Evolutionary conservation across 2,797 vertebrate genomes (phyloP).

Genomic region (Megaceryle alcyon): DNA sequence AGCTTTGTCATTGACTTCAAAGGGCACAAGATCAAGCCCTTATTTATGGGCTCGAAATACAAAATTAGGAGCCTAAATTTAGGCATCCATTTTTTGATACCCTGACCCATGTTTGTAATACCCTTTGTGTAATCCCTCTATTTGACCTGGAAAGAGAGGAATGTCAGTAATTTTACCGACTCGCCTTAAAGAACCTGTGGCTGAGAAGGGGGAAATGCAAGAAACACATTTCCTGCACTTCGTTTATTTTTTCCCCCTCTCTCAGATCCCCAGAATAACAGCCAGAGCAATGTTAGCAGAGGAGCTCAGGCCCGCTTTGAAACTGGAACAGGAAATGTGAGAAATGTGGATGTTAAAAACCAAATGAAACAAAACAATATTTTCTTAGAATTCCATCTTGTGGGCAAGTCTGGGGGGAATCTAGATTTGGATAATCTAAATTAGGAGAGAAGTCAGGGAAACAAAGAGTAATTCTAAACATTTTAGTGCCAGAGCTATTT

Average conservation of each 20-base stretch:
- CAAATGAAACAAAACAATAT: slow-evolving; percentile 37
- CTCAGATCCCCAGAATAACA: slow-evolving; percentile 31
- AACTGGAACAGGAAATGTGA: slow-evolving; percentile 45
- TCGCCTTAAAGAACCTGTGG: neutral
- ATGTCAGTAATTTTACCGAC: neutral
- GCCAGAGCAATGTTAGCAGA: neutral
- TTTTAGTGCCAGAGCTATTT: slow-evolving; percentile 60
- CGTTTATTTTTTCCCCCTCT: neutral
- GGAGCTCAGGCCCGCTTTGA: slow-evolving; percentile 16
- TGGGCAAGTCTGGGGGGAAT: slow-evolving; percentile 24
- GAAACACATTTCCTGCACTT: neutral
- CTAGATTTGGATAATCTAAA: slow-evolving; percentile 60
- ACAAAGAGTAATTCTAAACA: slow-evolving; percentile 51
- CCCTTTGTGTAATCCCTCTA: neutral
- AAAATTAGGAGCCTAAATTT: slow-evolving; percentile 40
- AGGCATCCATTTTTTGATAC: slow-evolving; percentile 31
- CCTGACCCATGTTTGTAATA: slow-evolving; percentile 10
- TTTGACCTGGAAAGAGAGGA: neutral
- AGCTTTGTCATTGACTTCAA: slow-evolving; percentile 50
- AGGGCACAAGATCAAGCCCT: slow-evolving; percentile 22
- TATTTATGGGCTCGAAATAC: slow-evolving; percentile 42
- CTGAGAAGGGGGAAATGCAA: neutral
- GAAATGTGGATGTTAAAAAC: slow-evolving; percentile 40
- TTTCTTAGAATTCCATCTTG: slow-evolving; percentile 57
- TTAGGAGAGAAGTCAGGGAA: slow-evolving; percentile 65